Evolutionary conservation across 2,888 invertebrate genomes (phyloP).

Genomic region (Phengaris arion): DNA sequence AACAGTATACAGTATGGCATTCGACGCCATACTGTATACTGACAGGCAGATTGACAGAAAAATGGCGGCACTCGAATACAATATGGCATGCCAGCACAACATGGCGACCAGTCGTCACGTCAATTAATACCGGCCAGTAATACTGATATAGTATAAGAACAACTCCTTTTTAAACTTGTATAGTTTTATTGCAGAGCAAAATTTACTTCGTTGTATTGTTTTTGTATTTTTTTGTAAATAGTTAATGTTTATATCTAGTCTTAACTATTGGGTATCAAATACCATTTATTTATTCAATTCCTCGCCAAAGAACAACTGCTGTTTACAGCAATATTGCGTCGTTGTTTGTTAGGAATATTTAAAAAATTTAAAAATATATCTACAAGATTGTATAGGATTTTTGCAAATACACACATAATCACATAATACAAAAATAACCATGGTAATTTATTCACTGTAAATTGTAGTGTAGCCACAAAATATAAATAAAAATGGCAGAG

Average conservation of each 20-base stretch:
- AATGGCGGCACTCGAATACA: no score
- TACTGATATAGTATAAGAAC: neutral
- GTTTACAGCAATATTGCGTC: neutral
- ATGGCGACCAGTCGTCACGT: neutral
- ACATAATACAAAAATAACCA: neutral
- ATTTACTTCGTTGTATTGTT: slow-evolving; percentile 1
- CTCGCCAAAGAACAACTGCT: slow-evolving; percentile 35
- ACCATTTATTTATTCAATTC: slow-evolving; percentile 30
- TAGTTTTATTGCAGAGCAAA: neutral
- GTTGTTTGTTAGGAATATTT: neutral
- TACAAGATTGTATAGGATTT: neutral
- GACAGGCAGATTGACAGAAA: no score
- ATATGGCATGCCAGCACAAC: neutral
- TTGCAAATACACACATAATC: neutral
- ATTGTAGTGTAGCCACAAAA: neutral
- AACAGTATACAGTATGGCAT: no score
- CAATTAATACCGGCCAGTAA: neutral
- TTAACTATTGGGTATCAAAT: slow-evolving; percentile 36
- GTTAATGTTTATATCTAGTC: slow-evolving; percentile 30
- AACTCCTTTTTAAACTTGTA: slow-evolving; percentile 1
- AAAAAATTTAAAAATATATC: neutral
- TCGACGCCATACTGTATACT: no score
- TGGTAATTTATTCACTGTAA: neutral
- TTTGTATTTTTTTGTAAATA: slow-evolving; percentile 11
- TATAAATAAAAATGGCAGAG: neutral